phyloP scores from a whole-genome alignment of 1,140 invertebrate genomes.

The Eubasilissa regina region DNA sequence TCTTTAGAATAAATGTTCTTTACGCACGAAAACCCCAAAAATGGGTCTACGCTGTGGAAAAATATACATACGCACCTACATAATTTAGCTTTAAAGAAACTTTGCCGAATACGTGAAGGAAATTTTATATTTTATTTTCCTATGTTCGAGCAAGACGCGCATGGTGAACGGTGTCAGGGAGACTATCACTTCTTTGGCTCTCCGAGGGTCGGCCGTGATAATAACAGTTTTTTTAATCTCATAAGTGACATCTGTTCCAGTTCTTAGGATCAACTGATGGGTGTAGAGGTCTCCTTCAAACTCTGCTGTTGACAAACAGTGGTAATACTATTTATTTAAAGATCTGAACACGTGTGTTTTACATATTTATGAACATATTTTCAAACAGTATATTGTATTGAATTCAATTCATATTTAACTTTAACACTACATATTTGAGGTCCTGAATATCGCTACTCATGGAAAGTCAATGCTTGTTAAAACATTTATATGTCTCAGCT shows the following conservation, averaged over 20 bases:
- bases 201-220: background rate
- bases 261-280: background rate
- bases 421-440: too few relatives aligned
- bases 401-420: too few relatives aligned
- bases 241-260: slow-evolving; percentile 17
- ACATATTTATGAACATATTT: too few relatives aligned
- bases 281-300: too few relatives aligned
- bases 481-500: too few relatives aligned
- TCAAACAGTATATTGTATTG: too few relatives aligned
- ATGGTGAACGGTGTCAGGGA: background rate
- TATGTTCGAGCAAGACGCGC: slow-evolving; percentile 11
- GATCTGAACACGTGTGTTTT: too few relatives aligned
- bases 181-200: background rate
- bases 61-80: slow-evolving; percentile 22
- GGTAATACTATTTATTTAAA: too few relatives aligned
- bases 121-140: slow-evolving; percentile 30
- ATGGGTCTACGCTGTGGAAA: slow-evolving; percentile 28
- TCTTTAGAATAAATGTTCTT: slow-evolving; percentile 37
- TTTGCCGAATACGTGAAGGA: slow-evolving; percentile 31
- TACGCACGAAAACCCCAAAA: slow-evolving; percentile 32
- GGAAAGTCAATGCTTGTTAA: too few relatives aligned
- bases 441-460: too few relatives aligned
- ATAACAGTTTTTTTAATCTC: slow-evolving; percentile 9
- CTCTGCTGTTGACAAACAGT: too few relatives aligned
- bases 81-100: slow-evolving; percentile 31